Evolutionary conservation across 2,888 invertebrate genomes (phyloP), one percentile per base, ranked within the genome.

Genomic region (Helobdella robusta): DNA sequence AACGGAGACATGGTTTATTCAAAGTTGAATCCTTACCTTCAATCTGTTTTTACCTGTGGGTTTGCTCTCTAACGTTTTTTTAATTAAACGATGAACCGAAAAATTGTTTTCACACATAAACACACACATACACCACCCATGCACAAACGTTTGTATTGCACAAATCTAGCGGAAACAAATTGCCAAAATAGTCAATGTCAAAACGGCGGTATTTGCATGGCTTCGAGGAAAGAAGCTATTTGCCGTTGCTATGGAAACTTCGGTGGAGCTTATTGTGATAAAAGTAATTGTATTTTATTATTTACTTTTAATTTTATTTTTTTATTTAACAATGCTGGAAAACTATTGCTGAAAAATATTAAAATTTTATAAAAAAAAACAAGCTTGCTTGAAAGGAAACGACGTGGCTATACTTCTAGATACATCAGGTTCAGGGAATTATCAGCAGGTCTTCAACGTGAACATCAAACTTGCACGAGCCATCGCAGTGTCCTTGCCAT

Each of bases 391-490:
- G 3, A 40, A 48, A 20, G 35, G 20, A 25, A 2, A 34, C 18
- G 65, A 65, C 34, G 35, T 65, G 25, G 65, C 59, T 4, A 8
- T 65, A 20, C 20, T 65, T 8, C 20, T 65, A 3, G 65, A 65
- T 58, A 60, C 44, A 20, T 60, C 59, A 23, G 65, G 65, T 34
- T 65, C 65, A 50, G 65, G 59, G 20, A 20, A 65, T 23, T 59
- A 32, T n/a, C 46, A 34, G 18, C 32, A 30, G 11, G 65, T 65
- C n/a, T 8, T 30, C 20, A 46, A 59, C 15, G 15, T 40, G 15
- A 65, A 59, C 50, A 35, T 50, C 25, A 34, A 28, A n/a, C 25
- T 65, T 2, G 60, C 48, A 1, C 28, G 36, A 15, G 36, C 48
- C 34, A 32, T 65, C 34, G 65, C 48, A 20, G 25, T 48, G 25